Conservation (phyloP, 2,113 vertebrate genomes). For the Probosciger aterrimus region DNA sequence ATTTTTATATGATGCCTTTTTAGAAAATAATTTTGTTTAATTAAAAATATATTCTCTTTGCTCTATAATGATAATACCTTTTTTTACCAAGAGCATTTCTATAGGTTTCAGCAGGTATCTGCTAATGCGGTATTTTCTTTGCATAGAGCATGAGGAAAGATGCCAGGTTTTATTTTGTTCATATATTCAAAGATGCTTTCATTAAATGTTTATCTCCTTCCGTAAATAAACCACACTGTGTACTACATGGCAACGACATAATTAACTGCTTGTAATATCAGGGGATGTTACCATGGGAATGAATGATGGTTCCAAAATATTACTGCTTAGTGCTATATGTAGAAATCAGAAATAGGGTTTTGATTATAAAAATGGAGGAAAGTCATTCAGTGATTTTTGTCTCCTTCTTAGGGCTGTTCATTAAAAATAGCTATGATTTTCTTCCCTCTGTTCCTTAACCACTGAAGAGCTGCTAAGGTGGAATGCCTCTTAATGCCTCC, state of each 20-base stretch:
- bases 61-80: background rate
- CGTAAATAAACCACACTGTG: background rate
- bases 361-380: background rate
- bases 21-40: background rate
- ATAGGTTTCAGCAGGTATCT: background rate
- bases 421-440: background rate
- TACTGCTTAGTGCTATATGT: background rate
- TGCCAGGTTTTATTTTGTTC: constrained; percentile 24
- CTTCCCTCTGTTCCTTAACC: background rate
- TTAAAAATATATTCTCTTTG: background rate
- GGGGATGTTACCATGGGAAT: constrained; percentile 58
- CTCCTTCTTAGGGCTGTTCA: background rate
- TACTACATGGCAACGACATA: constrained; percentile 15
- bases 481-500: background rate
- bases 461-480: background rate
- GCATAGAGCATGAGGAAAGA: background rate
- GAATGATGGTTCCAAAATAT: constrained; percentile 23
- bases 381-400: background rate
- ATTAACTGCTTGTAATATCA: constrained; percentile 49
- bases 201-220: constrained; percentile 43
- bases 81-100: background rate
- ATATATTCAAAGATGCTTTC: constrained; percentile 37
- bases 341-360: background rate
- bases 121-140: background rate
- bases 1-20: background rate